Percentiles rank a stretch among this genome's conserved stretches.
These are phyloP conservation scores for Ochlodes sylvanus DNA, from an alignment of 2,888 invertebrate genomes.

Conservation along the genomic window DNA sequence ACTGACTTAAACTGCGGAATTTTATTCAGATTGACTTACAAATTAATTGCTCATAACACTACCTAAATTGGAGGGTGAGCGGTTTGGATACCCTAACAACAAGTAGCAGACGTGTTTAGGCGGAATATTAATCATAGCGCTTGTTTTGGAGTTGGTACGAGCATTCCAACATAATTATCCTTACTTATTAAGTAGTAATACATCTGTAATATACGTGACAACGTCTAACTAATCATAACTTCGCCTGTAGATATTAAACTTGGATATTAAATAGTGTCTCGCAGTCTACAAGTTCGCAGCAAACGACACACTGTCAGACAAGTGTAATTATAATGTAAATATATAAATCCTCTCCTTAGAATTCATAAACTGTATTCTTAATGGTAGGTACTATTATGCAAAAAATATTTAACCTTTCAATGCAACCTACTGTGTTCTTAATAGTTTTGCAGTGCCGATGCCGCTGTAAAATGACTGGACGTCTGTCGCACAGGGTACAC, in stretches of 20 bases:
- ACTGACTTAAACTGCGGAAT: slow-evolving; percentile 14
- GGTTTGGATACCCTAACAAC: neutral
- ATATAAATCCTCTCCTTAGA: too few relatives aligned
- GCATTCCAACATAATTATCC: neutral
- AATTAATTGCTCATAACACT: slow-evolving; percentile 1
- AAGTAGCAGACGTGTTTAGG: slow-evolving; percentile 6
- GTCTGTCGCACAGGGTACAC: too few relatives aligned
- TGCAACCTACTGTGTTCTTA: too few relatives aligned
- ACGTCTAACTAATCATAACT: slow-evolving; percentile 4
- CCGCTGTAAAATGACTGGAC: too few relatives aligned
- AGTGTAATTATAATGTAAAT: neutral
- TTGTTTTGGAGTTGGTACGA: neutral
- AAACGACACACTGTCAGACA: neutral
- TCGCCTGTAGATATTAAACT: slow-evolving; percentile 1
- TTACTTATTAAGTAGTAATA: slow-evolving; percentile 18
- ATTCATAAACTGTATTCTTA: too few relatives aligned
- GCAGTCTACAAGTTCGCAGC: neutral
- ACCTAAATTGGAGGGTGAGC: neutral
- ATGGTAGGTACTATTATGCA: too few relatives aligned
- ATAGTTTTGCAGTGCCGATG: too few relatives aligned
- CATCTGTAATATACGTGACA: slow-evolving; percentile 16
- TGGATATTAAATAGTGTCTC: slow-evolving; percentile 9
- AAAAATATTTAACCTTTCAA: too few relatives aligned
- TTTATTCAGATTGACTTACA: slow-evolving; percentile 9
- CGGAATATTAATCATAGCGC: slow-evolving; percentile 2